These are phyloP conservation scores for Ectemnius lituratus DNA, from an alignment of 2,888 invertebrate genomes.

Conservation along the genomic window DNA sequence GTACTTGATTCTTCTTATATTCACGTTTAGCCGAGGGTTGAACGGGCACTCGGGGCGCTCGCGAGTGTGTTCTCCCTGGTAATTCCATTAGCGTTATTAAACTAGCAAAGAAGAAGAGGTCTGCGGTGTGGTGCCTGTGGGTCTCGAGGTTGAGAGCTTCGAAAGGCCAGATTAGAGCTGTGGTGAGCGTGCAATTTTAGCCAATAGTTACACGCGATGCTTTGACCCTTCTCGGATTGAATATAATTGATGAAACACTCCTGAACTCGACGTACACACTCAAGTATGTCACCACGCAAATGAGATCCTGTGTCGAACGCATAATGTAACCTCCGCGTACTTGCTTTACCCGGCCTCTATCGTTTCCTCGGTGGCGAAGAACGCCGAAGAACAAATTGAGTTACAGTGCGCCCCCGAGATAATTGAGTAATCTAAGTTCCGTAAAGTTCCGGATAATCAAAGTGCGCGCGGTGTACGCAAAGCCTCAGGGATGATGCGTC, in stretches of 20 bases:
- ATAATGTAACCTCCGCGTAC: no score
- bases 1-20: conserved; percentile 26
- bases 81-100: conserved; percentile 56
- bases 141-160: conserved; percentile 23
- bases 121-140: not conserved
- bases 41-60: not conserved
- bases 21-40: not conserved
- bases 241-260: conserved; percentile 45
- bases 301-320: no score
- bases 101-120: conserved; percentile 17
- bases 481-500: no score
- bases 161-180: conserved; percentile 51
- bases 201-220: conserved; percentile 50
- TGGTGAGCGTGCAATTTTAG: conserved; percentile 41
- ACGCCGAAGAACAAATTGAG: no score
- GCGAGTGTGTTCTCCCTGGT: conserved; percentile 41
- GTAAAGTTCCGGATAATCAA: no score
- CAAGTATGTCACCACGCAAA: no score
- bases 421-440: no score
- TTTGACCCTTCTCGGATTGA: conserved; percentile 33
- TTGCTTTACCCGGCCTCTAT: no score
- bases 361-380: no score
- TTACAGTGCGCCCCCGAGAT: no score
- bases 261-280: no score
- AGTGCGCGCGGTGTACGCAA: no score